Percentiles rank a stretch among this genome's conserved stretches.
These are phyloP conservation scores for Perodicticus potto DNA, from an alignment of 2,797 vertebrate species.

Conservation along the genomic window DNA sequence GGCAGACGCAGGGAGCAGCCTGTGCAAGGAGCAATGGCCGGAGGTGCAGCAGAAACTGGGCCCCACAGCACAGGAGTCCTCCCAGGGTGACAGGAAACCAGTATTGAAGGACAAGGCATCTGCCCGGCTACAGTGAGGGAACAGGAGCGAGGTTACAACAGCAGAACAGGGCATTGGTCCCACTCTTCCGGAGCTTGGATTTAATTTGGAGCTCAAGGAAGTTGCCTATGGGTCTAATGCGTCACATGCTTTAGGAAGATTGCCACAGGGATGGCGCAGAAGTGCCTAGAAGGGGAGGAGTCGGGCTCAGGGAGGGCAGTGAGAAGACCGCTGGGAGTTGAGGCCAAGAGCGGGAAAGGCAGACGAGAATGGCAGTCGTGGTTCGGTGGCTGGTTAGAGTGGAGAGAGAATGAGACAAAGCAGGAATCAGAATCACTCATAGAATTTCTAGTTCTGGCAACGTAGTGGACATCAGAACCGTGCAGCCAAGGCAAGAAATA, in stretches of 20 bases:
- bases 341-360: neutral
- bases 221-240: neutral
- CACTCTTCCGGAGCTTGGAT: neutral
- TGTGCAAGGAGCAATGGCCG: neutral
- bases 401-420: neutral
- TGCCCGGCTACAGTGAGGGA: neutral
- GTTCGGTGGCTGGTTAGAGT: neutral
- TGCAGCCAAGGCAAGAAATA: neutral
- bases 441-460: neutral
- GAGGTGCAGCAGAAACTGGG: neutral
- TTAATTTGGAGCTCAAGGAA: neutral
- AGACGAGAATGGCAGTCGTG: neutral
- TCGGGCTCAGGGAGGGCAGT: neutral
- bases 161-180: neutral
- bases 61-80: neutral
- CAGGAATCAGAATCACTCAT: neutral
- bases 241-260: neutral
- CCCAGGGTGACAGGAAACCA: neutral
- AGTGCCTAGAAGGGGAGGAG: neutral
- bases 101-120: neutral
- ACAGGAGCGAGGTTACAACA: rapidly evolving
- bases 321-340: neutral
- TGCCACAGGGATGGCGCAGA: neutral
- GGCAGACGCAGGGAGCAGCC: rapidly evolving
- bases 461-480: neutral